Evolutionary conservation across 2,797 vertebrate species (phyloP), one percentile per base, ranked within the genome.

Genomic region (Eospalax fontanierii): DNA sequence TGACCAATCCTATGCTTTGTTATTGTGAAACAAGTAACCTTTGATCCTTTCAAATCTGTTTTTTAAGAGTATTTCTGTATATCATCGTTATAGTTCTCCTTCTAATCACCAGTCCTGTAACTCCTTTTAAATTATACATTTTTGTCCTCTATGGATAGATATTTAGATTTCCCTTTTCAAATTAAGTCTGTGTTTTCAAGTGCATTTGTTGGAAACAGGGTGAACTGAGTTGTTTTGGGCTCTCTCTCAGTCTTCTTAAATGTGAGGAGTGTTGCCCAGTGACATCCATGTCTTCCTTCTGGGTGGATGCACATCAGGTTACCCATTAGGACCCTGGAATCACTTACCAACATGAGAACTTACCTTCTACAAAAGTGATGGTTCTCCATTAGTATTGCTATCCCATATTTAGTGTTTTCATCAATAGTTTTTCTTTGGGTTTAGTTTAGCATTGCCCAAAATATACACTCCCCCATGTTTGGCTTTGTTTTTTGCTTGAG

Each of bases 111-210:
- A 70, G 1, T 40, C 65, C 70, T 50, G 18, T 87, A 90, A 87
- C 81, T 81, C 40, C 61, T 89, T 87, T 63, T 92, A 70, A 94
- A 61, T 76, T 80, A n/a, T 4, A 66, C 22, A 57, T 68, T 96
- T 95, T 68, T 89, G n/a, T 75, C n/a, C 57, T 96, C 66, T 93
- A 12, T 93, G 1, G 24, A 87, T 59, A 57, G 76, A 54, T 40
- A 95, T 98, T 46, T 68, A 87, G 35, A 66, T 93, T 96, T 85
- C 16, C 33, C 38, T 94, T 88, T 83, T 94, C 87, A 96, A 95
- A 96, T 79, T 90, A 96, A 86, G 82, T 0, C 0, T 95, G 12
- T 28, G 96, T 89, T 96, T 91, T 96, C 79, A 97, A 89, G 40
- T 57, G 2, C 50, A 16, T 12, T 95, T 95, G 90, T 95, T 78